Evolutionary conservation across 2,113 vertebrate genomes (phyloP).

Genomic region (Trematocara marginatum): DNA sequence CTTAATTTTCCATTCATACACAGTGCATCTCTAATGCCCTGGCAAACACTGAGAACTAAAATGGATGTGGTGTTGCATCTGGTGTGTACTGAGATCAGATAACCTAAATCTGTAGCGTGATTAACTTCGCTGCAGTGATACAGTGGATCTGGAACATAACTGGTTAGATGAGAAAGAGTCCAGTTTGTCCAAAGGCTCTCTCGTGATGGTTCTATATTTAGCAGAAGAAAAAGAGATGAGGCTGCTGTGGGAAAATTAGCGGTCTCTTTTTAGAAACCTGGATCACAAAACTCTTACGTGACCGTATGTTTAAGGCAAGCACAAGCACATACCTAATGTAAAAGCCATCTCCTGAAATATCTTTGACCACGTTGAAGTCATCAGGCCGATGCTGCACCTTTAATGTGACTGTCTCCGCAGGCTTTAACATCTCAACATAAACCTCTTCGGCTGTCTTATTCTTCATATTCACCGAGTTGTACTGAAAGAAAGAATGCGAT

Average conservation of each 20-base stretch:
- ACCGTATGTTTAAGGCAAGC: background rate
- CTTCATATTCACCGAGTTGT: constrained; percentile 83
- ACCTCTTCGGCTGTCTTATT: constrained; percentile 93
- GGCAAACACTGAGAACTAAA: constrained; percentile 15
- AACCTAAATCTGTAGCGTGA: constrained; percentile 34
- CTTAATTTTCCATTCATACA: constrained; percentile 26
- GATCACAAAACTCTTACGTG: background rate
- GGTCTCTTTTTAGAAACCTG: background rate
- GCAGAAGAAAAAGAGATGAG: background rate
- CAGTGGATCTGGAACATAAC: constrained; percentile 42
- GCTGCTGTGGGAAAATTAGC: background rate
- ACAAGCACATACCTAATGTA: constrained; percentile 82
- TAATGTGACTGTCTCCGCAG: constrained; percentile 82
- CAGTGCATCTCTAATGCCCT: background rate
- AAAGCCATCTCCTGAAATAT: constrained; percentile 91
- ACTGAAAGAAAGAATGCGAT: constrained; percentile 67
- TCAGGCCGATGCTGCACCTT: constrained; percentile 89
- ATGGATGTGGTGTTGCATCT: background rate
- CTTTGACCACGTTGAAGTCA: constrained; percentile 86
- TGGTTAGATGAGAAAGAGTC: constrained; percentile 48
- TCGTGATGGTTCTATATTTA: constrained; percentile 28
- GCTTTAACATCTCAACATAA: constrained; percentile 96
- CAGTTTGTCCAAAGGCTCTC: constrained; percentile 18
- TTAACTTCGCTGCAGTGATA: constrained; percentile 16
- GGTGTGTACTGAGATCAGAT: constrained; percentile 14